These are phyloP conservation scores for Malaclemys terrapin DNA, from an alignment of 2,113 vertebrate genomes.

Conservation along the genomic window DNA sequence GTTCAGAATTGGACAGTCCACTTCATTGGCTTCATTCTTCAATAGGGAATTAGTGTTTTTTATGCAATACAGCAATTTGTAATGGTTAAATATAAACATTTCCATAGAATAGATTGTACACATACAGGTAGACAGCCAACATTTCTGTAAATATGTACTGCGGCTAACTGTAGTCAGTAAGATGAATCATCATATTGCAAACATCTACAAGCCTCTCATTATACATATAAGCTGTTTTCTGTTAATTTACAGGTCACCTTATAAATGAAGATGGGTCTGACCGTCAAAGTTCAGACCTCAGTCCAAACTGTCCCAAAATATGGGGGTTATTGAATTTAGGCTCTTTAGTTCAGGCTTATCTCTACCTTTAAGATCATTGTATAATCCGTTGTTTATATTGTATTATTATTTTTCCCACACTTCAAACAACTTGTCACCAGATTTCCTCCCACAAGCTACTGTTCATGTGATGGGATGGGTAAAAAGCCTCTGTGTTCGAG, in stretches of 20 bases:
- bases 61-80: not conserved
- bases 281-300: not conserved
- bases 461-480: not conserved
- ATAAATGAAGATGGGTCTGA: not conserved
- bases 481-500: conserved; percentile 27
- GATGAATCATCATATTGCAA: not conserved
- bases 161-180: not conserved
- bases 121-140: not conserved
- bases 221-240: not conserved
- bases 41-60: not conserved
- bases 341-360: not conserved
- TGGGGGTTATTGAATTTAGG: not conserved
- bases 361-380: not conserved
- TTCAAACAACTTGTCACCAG: not conserved
- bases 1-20: not conserved
- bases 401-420: not conserved
- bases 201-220: not conserved
- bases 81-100: not conserved
- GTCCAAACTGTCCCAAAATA: conserved; percentile 16
- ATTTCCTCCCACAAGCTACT: not conserved
- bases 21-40: not conserved
- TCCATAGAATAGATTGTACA: not conserved
- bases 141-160: not conserved
- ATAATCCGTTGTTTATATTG: not conserved
- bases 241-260: not conserved